Evolutionary conservation across 2,888 invertebrate species (phyloP).

Genomic region (Lottia scabra): DNA sequence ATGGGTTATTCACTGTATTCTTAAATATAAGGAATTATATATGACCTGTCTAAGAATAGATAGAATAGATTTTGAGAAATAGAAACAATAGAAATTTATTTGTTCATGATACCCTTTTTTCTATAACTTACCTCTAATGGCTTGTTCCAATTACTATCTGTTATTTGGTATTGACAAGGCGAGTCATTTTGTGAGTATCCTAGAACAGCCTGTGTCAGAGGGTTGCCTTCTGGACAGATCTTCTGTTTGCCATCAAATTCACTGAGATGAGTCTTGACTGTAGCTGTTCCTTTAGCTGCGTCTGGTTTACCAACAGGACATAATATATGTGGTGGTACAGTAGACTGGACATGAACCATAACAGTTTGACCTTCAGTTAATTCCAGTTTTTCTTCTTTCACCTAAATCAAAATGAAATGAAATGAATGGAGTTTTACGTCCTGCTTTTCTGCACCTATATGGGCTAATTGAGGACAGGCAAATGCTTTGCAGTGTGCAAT

Average conservation of each 20-base stretch:
- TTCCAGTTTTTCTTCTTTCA: slow-evolving; percentile 6
- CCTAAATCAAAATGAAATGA: slow-evolving; percentile 25
- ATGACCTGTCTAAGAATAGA: too few relatives aligned
- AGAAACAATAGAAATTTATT: too few relatives aligned
- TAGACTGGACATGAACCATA: slow-evolving; percentile 12
- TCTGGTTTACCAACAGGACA: slow-evolving; percentile 15
- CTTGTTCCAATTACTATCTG: background rate
- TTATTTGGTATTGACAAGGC: background rate
- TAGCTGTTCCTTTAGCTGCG: background rate
- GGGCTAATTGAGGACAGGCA: too few relatives aligned
- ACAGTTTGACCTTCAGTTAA: too few relatives aligned
- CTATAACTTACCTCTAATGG: too few relatives aligned
- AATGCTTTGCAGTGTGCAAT: too few relatives aligned
- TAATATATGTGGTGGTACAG: slow-evolving; percentile 31
- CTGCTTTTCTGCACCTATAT: too few relatives aligned
- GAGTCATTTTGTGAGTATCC: background rate
- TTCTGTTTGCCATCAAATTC: slow-evolving; percentile 22
- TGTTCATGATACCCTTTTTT: too few relatives aligned
- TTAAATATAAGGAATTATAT: too few relatives aligned
- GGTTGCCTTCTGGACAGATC: slow-evolving; percentile 35
- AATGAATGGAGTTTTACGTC: too few relatives aligned
- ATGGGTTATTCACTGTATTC: too few relatives aligned
- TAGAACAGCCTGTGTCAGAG: slow-evolving; percentile 32
- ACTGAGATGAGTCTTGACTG: slow-evolving; percentile 9
- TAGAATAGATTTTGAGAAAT: too few relatives aligned